These are phyloP conservation scores for Trogon surrucura DNA, from an alignment of 2,113 vertebrate genomes.

Conservation along the genomic window DNA sequence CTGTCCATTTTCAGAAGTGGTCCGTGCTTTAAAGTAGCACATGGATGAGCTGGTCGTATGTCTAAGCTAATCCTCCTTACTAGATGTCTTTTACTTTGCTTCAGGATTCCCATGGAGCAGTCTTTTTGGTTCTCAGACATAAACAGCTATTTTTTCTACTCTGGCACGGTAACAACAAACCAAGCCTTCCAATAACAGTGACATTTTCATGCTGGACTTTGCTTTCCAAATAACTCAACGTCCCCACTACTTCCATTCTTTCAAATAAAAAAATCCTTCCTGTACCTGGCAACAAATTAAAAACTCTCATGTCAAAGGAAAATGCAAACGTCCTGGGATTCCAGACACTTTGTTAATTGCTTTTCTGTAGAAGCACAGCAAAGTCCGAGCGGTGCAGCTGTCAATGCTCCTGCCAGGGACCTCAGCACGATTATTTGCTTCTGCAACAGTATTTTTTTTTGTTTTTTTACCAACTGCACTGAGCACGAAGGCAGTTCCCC, in stretches of 20 bases:
- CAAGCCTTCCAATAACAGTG: background rate
- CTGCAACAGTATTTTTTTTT: background rate
- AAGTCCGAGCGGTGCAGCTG: background rate
- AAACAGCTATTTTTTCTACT: background rate
- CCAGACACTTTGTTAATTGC: background rate
- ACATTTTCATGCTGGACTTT: background rate
- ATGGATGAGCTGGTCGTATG: background rate
- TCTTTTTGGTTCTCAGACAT: background rate
- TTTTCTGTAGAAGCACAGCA: rapidly evolving
- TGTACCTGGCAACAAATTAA: background rate
- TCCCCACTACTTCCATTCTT: background rate
- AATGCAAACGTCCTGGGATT: background rate
- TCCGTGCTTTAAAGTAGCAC: background rate
- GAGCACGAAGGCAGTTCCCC: rapidly evolving
- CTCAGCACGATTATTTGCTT: background rate
- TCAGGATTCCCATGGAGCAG: background rate
- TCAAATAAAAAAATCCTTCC: background rate
- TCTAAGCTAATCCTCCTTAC: background rate
- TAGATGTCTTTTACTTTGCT: background rate
- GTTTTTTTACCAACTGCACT: background rate
- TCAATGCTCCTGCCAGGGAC: rapidly evolving
- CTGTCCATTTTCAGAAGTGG: background rate
- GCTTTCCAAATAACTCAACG: background rate
- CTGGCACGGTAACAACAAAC: background rate
- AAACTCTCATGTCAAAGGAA: background rate